Base-by-base conservation (phyloP, 2,113 vertebrate species). In the Hiodon tergisus region DNA sequence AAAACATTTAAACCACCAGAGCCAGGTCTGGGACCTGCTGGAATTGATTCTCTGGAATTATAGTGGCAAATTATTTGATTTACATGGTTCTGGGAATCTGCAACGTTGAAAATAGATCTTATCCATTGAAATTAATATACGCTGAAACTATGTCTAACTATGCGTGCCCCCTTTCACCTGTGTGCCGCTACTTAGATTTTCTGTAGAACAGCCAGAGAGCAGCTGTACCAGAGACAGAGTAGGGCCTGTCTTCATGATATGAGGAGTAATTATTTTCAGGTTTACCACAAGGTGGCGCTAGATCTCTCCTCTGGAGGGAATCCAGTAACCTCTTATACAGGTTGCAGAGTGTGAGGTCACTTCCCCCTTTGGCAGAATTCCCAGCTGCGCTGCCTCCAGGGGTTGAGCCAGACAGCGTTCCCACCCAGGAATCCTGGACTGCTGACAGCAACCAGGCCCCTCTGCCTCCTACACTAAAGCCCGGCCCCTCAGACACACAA, bases 341-440 rank as follows among this genome's bases (percentile, higher is more conserved):
- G 81, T 87, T 85, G 79, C 68, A 76, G 46, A 82, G 79, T 59
- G 53, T 89, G 84, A 86, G 83, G 86, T 89, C 84, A 91, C 81
- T 87, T 91, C 86, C 87, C 84, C 82, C 79, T 77, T 83, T 90
- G 89, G 89, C 82, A 54, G 76, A 10, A 58, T 62, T 88, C 88
- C 86, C 83, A 81, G 83, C 75, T 83, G 77, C 65, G 14, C 79
- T 81, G 84, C 86, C 88, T 88, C 88, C 82, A 83, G 86, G 86
- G 87, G 81, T 76, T 84, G 80, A 84, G 89, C 87, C 78, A 85
- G 85, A 77, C 83, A 79, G 68, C 51, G 85, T 90, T 92, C 89
- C 90, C 90, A 92, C 88, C 86, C 88, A 89, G 87, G 87, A 90
- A 89, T 90, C 83, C 83, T 89, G 87, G 86, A 90, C 17, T 83